phyloP scores from a whole-genome alignment of 2,113 vertebrate species.

The Colius striatus region DNA sequence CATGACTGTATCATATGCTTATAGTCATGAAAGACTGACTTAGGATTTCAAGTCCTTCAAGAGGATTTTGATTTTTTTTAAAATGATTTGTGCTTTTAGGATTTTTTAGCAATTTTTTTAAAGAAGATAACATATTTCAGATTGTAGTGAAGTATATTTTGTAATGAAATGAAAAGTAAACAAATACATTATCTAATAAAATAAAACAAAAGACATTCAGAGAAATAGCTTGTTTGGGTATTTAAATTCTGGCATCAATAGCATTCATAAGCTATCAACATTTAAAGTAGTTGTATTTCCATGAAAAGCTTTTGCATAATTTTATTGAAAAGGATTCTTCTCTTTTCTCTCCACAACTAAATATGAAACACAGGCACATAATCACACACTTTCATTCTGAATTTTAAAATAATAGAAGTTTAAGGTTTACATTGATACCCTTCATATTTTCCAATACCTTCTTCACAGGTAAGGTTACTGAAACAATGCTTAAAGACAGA shows the following conservation, averaged over 20 bases:
- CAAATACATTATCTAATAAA: not conserved
- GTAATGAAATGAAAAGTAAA: constrained; percentile 2
- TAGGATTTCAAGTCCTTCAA: constrained; percentile 59
- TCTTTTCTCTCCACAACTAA: not conserved
- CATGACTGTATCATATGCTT: constrained; percentile 69
- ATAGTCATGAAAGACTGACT: constrained; percentile 43
- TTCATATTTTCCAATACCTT: not conserved
- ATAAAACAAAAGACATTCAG: not conserved
- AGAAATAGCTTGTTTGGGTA: not conserved
- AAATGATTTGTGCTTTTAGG: constrained; percentile 43
- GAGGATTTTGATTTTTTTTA: constrained; percentile 47
- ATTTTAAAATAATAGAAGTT: not conserved
- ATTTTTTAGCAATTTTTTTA: constrained; percentile 3
- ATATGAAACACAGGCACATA: not conserved
- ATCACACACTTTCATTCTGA: not conserved
- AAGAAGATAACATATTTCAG: constrained; percentile 19
- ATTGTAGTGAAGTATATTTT: not conserved
- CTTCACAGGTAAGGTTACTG: not conserved
- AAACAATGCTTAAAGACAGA: constrained; percentile 1
- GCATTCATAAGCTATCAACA: not conserved
- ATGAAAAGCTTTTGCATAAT: not conserved
- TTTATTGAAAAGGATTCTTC: not conserved
- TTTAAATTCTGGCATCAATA: not conserved
- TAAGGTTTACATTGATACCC: not conserved
- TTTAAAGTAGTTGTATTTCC: not conserved